Evolutionary conservation across 2,888 invertebrate species (phyloP).

Genomic region (Nemurella pictetii): DNA sequence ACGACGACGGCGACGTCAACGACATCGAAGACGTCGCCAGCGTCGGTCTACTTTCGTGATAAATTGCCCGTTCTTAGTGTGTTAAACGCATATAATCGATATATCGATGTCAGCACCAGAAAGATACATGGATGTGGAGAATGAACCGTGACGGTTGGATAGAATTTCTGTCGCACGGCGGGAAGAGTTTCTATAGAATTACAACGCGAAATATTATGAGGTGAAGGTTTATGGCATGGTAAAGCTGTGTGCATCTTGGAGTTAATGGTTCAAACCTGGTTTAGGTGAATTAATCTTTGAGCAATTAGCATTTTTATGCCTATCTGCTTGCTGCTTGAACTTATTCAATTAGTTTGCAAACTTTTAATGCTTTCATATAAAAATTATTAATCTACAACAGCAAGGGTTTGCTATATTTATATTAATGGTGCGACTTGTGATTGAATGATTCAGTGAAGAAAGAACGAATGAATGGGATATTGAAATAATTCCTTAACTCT

Average conservation of each 20-base stretch:
- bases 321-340: no score
- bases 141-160: neutral
- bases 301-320: neutral
- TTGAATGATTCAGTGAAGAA: no score
- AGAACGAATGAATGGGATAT: no score
- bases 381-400: no score
- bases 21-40: neutral
- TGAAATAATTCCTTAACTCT: neutral
- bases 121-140: neutral
- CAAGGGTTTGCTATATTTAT: no score
- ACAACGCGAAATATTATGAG: neutral
- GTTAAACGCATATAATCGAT: neutral
- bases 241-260: neutral
- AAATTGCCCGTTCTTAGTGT: constrained; percentile 2
- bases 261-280: neutral
- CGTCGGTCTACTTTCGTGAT: neutral
- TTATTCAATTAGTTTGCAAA: no score
- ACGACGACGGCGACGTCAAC: neutral
- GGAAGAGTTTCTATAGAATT: neutral
- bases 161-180: neutral
- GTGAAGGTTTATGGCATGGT: neutral
- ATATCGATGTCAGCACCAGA: neutral
- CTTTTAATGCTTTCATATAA: no score
- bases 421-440: no score
- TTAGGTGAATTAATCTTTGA: neutral